Conservation (phyloP, 1,140 invertebrate genomes). For the Pollicipes pollicipes region DNA sequence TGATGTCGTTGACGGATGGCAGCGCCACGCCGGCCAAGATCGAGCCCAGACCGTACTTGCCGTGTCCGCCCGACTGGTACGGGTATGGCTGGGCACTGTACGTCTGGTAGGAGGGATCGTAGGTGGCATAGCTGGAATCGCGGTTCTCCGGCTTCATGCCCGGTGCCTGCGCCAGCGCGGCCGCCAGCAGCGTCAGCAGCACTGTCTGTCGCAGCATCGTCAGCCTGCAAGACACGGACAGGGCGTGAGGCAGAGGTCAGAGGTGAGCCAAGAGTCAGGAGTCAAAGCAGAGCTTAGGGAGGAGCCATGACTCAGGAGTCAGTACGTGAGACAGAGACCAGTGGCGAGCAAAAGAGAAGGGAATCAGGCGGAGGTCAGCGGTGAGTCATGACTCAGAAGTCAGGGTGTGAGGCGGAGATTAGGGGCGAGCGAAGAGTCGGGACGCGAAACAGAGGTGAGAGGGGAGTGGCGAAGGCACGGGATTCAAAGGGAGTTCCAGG, state of each 20-base stretch:
- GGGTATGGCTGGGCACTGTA: neutral
- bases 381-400: neutral
- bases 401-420: neutral
- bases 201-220: neutral
- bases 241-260: neutral
- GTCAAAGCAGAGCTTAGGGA: too few relatives aligned
- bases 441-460: too few relatives aligned
- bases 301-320: too few relatives aligned
- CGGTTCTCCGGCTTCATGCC: neutral
- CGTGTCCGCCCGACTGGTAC: neutral
- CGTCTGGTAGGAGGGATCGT: neutral
- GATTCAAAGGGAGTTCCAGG: too few relatives aligned
- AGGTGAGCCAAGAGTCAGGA: too few relatives aligned
- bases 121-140: neutral
- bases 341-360: too few relatives aligned
- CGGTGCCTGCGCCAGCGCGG: neutral
- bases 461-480: too few relatives aligned
- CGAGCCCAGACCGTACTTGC: neutral
- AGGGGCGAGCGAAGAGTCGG: too few relatives aligned
- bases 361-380: too few relatives aligned
- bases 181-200: neutral
- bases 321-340: too few relatives aligned
- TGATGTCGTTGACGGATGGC: neutral
- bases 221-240: neutral
- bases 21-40: neutral